These are phyloP conservation scores for Cryptotis parvus DNA, from an alignment of 2,113 vertebrate genomes.

Conservation along the genomic window DNA sequence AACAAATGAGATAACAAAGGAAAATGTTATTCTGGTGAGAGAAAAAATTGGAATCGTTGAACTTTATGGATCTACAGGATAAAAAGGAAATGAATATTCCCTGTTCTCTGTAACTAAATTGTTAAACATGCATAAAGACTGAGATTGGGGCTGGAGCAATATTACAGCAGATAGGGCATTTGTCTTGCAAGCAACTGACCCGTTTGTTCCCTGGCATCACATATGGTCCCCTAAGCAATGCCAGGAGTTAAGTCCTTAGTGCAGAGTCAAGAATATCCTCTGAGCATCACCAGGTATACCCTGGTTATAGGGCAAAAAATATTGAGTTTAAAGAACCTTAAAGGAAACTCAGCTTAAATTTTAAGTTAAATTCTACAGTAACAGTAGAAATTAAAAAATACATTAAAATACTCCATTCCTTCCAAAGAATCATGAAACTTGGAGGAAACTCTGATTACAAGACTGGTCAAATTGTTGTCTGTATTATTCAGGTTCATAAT, in stretches of 20 bases:
- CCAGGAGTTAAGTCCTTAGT: too few relatives aligned
- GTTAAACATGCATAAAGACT: background rate
- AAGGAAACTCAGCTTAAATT: background rate
- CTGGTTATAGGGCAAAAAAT: too few relatives aligned
- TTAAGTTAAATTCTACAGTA: constrained; percentile 5
- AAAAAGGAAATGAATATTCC: background rate
- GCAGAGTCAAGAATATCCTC: too few relatives aligned
- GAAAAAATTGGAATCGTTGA: background rate
- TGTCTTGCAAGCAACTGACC: too few relatives aligned
- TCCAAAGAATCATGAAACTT: constrained; percentile 47
- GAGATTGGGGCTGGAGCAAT: too few relatives aligned
- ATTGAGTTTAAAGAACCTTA: too few relatives aligned
- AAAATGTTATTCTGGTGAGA: background rate
- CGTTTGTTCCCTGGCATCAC: too few relatives aligned
- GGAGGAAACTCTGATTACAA: constrained; percentile 6
- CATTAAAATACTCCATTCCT: background rate
- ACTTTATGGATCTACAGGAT: background rate
- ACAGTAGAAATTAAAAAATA: background rate
- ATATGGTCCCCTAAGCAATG: too few relatives aligned
- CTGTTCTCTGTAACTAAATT: background rate
- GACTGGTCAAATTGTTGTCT: background rate
- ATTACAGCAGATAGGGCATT: too few relatives aligned
- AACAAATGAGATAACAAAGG: background rate
- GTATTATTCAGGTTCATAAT: constrained; percentile 10
- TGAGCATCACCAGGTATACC: too few relatives aligned